Evolutionary conservation across 2,797 vertebrate genomes (phyloP), one percentile per base, ranked within the genome.

Genomic region (Graptemys geographica): DNA sequence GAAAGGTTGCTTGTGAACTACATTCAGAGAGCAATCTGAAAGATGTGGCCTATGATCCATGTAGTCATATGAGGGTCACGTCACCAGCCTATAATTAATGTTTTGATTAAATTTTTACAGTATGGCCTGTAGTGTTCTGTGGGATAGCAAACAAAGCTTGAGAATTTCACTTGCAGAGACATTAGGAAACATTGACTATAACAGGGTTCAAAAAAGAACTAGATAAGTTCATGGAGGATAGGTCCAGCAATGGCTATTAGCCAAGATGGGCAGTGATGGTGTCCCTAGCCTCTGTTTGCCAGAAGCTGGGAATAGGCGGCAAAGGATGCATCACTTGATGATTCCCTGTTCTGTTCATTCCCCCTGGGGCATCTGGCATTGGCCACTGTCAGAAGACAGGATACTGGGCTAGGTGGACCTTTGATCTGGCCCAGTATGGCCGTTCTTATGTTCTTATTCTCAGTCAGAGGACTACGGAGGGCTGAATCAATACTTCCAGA

Each of bases 71-170:
- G 81, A 90, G 31, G 47, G 44, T 59, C 0, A 85, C 76, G 31
- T 62, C 15, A 51, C 51, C 51, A 51, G 51, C 51, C 51, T 16
- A 15, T 16, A 51, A 18, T n/a, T 37, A 57, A 83, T 5, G 6
- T 8, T 84, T 27, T 33, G 59, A 62, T 62, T 62, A 62, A 33
- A 62, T 62, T 23, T 80, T 89, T 86, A 88, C 21, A 0, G 1
- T 83, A 55, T 2, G 57, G 31, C 72, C 44, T 0, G n/a, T 1
- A 49, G 33, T 0, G 0, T 59, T 87, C 47, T 27, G 21, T 9
- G 57, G 55, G 86, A 4, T 9, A 37, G 1, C 27, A 51, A 92
- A 69, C 21, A 33, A 47, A 53, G 41, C 47, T 85, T 37, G 83
- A 57, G 27, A 86, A 81, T 53, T 59, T 47, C 3, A 4, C 11